These are phyloP conservation scores for Prunella himalayana DNA, from an alignment of 2,113 vertebrate species.

Conservation along the genomic window DNA sequence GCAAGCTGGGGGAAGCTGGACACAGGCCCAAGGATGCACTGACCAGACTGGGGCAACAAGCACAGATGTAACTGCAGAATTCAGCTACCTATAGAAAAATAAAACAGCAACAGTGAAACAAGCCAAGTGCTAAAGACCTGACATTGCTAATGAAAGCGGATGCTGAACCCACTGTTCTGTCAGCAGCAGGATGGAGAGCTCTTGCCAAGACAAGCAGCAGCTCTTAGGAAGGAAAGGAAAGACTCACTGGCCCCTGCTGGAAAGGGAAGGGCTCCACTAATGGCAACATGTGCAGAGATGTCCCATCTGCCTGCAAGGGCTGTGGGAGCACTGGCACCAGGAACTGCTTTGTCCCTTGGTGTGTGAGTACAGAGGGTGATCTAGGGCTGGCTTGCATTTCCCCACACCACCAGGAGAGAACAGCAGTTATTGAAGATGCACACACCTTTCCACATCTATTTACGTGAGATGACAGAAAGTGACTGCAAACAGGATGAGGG, in stretches of 20 bases:
- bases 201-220: background rate
- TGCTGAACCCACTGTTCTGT: background rate
- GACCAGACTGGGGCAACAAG: background rate
- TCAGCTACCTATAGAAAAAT: background rate
- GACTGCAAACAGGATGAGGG: background rate
- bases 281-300: accelerated
- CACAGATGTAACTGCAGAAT: background rate
- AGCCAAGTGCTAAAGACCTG: background rate
- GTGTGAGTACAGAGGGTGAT: background rate
- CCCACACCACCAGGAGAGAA: accelerated
- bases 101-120: background rate
- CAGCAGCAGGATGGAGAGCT: background rate
- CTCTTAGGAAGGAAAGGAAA: background rate
- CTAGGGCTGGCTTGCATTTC: background rate
- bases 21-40: background rate
- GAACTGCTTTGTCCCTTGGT: background rate
- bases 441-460: background rate
- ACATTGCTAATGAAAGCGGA: background rate
- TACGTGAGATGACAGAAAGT: background rate
- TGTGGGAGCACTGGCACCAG: background rate
- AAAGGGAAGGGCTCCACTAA: background rate
- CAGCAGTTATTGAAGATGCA: background rate
- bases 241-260: background rate
- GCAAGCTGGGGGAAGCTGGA: background rate
- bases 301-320: background rate